phyloP scores from a whole-genome alignment of 2,113 vertebrate genomes.

The Trinectes maculatus region DNA sequence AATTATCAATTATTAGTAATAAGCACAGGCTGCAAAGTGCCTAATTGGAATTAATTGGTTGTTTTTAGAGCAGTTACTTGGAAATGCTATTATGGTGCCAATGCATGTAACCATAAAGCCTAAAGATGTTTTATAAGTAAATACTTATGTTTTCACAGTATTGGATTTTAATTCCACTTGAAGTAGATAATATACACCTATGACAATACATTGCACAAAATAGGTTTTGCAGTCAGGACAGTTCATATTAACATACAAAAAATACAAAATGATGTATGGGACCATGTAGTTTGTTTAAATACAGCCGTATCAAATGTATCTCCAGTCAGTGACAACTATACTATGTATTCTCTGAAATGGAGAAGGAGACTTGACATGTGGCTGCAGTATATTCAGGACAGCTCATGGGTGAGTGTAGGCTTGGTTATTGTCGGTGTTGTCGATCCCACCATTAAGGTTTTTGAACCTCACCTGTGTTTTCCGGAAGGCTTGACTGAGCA shows the following conservation, averaged over 20 bases:
- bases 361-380: neutral
- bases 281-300: no score
- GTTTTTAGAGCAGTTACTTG: neutral
- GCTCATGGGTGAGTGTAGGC: conserved; percentile 3
- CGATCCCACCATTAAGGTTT: conserved; percentile 25
- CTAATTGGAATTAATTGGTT: neutral
- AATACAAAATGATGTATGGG: no score
- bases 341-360: neutral
- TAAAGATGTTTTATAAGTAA: no score
- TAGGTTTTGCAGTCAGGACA: no score
- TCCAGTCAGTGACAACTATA: neutral
- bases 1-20: neutral
- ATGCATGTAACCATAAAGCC: neutral
- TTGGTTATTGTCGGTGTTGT: conserved; percentile 12
- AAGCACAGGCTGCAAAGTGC: neutral
- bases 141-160: no score
- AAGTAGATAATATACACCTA: no score
- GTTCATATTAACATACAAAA: no score
- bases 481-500: conserved; percentile 28
- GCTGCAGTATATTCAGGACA: neutral
- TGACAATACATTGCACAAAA: no score
- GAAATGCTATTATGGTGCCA: no score
- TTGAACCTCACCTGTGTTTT: conserved; percentile 25
- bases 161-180: no score
- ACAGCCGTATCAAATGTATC: conserved; percentile 1